phyloP scores from a whole-genome alignment of 2,888 invertebrate genomes.

The Scaptomyza cyrtandrae region DNA sequence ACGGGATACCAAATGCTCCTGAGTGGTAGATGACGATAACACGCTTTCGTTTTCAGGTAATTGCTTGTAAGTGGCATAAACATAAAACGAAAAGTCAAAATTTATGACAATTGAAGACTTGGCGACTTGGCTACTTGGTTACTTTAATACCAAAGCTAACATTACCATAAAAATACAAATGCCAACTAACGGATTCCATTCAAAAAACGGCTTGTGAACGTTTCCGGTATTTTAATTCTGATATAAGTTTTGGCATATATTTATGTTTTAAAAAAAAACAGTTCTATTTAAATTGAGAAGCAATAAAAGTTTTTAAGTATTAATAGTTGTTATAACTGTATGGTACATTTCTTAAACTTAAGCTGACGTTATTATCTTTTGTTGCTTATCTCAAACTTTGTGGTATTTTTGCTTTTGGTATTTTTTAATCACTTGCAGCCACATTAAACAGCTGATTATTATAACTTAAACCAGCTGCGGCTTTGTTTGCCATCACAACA shows the following conservation, averaged over 20 bases:
- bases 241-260: neutral
- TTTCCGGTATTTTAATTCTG: slow-evolving; percentile 40
- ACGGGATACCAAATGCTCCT: slow-evolving; percentile 12
- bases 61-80: slow-evolving; percentile 79
- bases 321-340: too few species aligned
- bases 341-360: too few species aligned
- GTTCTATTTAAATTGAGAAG: too few species aligned
- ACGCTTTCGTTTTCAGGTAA: slow-evolving; percentile 79
- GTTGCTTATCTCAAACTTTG: too few species aligned
- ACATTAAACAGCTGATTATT: slow-evolving; percentile 38
- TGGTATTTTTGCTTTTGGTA: slow-evolving; percentile 27
- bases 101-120: slow-evolving; percentile 47
- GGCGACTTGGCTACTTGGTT: neutral
- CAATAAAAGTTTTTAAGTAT: too few species aligned
- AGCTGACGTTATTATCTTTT: too few species aligned
- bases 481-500: slow-evolving; percentile 4
- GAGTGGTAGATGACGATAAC: slow-evolving; percentile 71
- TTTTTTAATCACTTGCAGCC: slow-evolving; percentile 10
- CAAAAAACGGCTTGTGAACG: slow-evolving; percentile 13
- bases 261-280: neutral
- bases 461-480: neutral
- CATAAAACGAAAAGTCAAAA: slow-evolving; percentile 69
- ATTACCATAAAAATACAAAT: slow-evolving; percentile 38
- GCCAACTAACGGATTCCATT: slow-evolving; percentile 20
- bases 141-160: slow-evolving; percentile 34